Base-by-base conservation (phyloP, 2,113 vertebrate species). In the Cercocebus atys region DNA sequence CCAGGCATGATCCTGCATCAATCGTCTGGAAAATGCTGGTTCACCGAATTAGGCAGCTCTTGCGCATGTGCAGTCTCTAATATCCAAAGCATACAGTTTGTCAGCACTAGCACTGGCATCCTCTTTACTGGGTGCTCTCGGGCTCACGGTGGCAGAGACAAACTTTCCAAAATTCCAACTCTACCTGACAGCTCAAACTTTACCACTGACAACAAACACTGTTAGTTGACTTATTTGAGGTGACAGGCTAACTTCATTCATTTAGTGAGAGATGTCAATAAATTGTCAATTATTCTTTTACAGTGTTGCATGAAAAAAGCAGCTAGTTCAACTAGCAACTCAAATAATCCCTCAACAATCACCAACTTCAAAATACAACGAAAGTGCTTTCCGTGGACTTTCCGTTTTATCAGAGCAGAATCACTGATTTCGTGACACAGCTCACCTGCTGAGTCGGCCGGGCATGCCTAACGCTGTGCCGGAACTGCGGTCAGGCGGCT, bases 91-190 rank as follows among this genome's bases (percentile, higher is more conserved):
- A 32, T 16, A 23, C 0, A 3, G 32, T n/a, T 32, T 18, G 1
- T 47, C n/a, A 18, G 22, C 0, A 50, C 30, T 1, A 75, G 35
- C 78, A 50, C 27, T 12, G 64, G n/a, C 61, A 25, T 12, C 89
- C 6, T 32, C 72, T 20, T 55, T 30, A n/a, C 4, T 59, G 40
- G 75, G 43, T 45, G 43, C 57, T 66, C 27, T 40, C 45, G 4
- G 78, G 86, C 25, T 64, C 25, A 20, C 4, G 13, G 10, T 1
- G 9, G 70, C 64, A 93, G 70, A 93, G 76, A 72, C 16, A 38
- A 43, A 13, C 88, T 84, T 96, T 64, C 66, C 18, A 43, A 88
- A 94, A 55, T 38, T 87, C 40, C 73, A 50, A 12, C n/a, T 45
- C 52, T 82, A 88, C 68, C 35, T 66, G 57, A 84, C 57, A 78